Evolutionary conservation across 30 jellyfish, hydroid and myxozoan genomes (phyloP), one percentile per base, ranked within the genome.

Genomic region (Aurelia coerulea): DNA sequence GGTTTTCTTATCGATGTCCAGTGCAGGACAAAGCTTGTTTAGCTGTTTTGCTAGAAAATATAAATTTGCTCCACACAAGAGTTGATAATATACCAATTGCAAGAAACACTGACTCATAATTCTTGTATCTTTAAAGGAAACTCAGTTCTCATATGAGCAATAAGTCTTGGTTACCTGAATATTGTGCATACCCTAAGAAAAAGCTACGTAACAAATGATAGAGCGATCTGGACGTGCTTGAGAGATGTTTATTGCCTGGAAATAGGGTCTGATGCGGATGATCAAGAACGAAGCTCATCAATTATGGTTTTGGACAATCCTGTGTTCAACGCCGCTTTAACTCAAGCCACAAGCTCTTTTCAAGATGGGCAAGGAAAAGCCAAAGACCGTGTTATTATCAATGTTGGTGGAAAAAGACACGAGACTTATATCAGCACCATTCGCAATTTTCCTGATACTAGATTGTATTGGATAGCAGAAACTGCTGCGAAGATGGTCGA

Each of bases 391-490:
- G 99, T 95, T 16, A 73, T 95, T 33, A 95, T 95, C 87, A 95
- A 95, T 62, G 99, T 95, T 9, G 99, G 99, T 33, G 99, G 99
- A 32, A 79, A 70, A 74, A 72, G 96, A 17, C 99, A 95, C 77
- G 99, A 95, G 72, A 90, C 98, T 23, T 95, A 95, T 83, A 84
- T 95, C 3, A 95, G 99, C 67, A 95, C 99, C 15, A 95, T 95
- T 16, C 75, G 93, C 46, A 95, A 95, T 54, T 95, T 89, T 65
- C 99, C 97, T 3, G 99, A 95, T 65, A 95, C 99, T 65, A 86
- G 99, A 60, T 62, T 95, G 65, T 90, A 77, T 85, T 95, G 99
- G 99, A 95, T 95, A 41, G 99, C 99, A 23, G 99, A 95, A 59
- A 89, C 99, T 31, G 99, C 97, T 6, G 95, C 96, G 34, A 95